A percentile compares a stretch with the other conserved stretches of the same genome.
phyloP scores from a whole-genome alignment of 2,888 invertebrate species.

The Pheosia gnoma region DNA sequence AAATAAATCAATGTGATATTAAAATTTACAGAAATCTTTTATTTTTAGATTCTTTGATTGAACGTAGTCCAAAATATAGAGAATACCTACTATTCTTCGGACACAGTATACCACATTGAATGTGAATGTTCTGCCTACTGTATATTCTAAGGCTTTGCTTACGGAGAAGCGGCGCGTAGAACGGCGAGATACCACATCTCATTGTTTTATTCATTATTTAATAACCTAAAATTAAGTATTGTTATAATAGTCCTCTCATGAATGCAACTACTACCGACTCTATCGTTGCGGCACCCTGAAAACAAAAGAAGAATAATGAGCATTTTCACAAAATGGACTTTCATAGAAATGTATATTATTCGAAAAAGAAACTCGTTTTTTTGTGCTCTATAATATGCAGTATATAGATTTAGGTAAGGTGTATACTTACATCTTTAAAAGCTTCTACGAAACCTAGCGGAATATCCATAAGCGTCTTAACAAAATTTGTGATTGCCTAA shows the following conservation, averaged over 20 bases:
- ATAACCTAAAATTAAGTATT: background rate
- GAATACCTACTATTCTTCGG: too few relatives aligned
- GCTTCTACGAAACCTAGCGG: conserved; percentile 62
- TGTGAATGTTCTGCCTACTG: too few relatives aligned
- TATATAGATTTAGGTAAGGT: too few relatives aligned
- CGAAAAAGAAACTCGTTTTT: too few relatives aligned
- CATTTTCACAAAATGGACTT: background rate
- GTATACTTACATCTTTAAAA: conserved; percentile 60
- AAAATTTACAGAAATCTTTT: conserved; percentile 17
- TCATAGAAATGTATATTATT: too few relatives aligned
- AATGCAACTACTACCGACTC: conserved; percentile 55
- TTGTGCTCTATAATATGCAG: too few relatives aligned
- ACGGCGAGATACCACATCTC: background rate
- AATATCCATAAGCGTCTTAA: conserved; percentile 60
- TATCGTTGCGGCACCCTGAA: conserved; percentile 56
- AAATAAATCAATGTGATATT: conserved; percentile 48
- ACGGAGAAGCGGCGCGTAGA: too few relatives aligned
- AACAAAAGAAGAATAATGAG: conserved; percentile 2
- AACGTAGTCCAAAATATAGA: too few relatives aligned
- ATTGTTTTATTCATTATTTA: background rate
- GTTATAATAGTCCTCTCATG: conserved; percentile 51
- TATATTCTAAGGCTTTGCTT: too few relatives aligned
- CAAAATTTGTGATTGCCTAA: conserved; percentile 57
- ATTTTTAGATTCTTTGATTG: conserved; percentile 9
- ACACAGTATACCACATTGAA: too few relatives aligned